Evolutionary conservation across 1,140 invertebrate species (phyloP), one percentile per base, ranked within the genome.

Genomic region (Aphelenchoides fujianensis): DNA sequence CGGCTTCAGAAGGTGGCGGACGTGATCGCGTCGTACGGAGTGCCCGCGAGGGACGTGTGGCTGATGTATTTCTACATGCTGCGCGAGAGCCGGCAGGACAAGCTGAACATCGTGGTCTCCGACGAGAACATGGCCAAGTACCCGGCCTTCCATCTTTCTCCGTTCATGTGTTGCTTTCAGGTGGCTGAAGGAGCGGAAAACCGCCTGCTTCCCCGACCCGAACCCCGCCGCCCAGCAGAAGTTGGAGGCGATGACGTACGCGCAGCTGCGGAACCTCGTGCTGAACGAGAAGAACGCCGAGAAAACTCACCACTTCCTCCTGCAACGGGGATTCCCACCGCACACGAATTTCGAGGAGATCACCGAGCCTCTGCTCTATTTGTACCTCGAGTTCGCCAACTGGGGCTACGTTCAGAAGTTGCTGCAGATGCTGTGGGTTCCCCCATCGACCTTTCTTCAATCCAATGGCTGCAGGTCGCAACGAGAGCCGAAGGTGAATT

Each of bases 351-450:
- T 70, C 34, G 55, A 64, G 5, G 57, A 70, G 55, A 48, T 71
- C 23, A 34, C 53, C 9, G 69, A 70, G 23, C 27, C 69, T 0
- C 19, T 70, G 30, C 19, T 70, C 23, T 23, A 67, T 1, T 27
- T 70, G 1, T 70, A 70, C 30, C 27, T 70, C n/a, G 68, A 34
- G 16, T n/a, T 32, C 32, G 69, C 69, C 1, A 70, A 70, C 36
- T 41, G 23, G 16, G 69, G 69, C 27, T 70, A 70, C 36, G n/a
- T 70, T 7, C 66, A 70, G 34, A 70, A 70, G 19, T 28, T 70
- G 35, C 61, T 70, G 48, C 36, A 35, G 23, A 30, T 70, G 34
- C 28, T 70, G 54, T 68, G 12, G 59, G 53, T 19, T 2, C 23
- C 12, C 23, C 41, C n/a, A n/a, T n/a, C n/a, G n/a, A n/a, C n/a